phyloP scores from a whole-genome alignment of 2,888 invertebrate genomes.

The Anthophora plumipes region DNA sequence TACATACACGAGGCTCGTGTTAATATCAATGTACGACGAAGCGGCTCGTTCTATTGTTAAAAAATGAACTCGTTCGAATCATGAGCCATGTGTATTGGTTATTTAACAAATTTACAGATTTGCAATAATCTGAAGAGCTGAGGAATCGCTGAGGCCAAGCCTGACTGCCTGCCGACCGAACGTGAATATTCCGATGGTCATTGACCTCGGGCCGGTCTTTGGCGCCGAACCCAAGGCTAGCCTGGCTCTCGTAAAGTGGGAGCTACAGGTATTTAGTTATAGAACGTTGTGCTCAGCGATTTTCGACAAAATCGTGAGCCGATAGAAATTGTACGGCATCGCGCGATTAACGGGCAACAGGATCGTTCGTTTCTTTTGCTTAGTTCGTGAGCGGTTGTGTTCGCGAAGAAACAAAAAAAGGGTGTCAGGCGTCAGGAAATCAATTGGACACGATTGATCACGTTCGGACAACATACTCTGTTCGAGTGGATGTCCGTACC shows the following conservation, averaged over 20 bases:
- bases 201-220: constrained; percentile 81
- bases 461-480: background rate
- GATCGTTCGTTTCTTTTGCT: no score
- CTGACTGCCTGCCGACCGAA: constrained; percentile 76
- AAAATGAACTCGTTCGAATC: constrained; percentile 31
- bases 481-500: constrained; percentile 12
- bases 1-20: constrained; percentile 21
- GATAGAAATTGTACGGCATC: constrained; percentile 13
- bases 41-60: constrained; percentile 30
- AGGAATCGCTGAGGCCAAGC: constrained; percentile 70
- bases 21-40: constrained; percentile 1
- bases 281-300: constrained; percentile 58
- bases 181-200: constrained; percentile 83
- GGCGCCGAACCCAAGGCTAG: constrained; percentile 79
- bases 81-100: constrained; percentile 8
- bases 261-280: constrained; percentile 64
- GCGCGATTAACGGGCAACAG: constrained; percentile 12
- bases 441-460: constrained; percentile 22
- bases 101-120: constrained; percentile 60
- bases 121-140: constrained; percentile 64
- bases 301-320: constrained; percentile 38
- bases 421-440: background rate
- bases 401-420: background rate
- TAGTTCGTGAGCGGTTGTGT: background rate
- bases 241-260: constrained; percentile 63